These are phyloP conservation scores for Cydia strobilella DNA, from an alignment of 1,140 invertebrate genomes.

Conservation along the genomic window DNA sequence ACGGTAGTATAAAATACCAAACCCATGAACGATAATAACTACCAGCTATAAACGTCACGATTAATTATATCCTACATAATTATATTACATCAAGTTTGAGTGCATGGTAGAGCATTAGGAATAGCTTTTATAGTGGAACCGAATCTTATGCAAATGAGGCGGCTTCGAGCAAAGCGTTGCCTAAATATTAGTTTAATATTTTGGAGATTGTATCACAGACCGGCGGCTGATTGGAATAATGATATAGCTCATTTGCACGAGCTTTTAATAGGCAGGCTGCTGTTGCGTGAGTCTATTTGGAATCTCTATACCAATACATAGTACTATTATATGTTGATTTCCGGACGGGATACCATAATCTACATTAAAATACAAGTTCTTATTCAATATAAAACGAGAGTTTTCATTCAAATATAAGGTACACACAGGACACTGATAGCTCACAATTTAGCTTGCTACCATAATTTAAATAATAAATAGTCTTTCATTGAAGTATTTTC, in stretches of 20 bases:
- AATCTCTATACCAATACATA: too few species aligned
- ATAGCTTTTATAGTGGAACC: constrained; percentile 45
- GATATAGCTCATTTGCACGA: constrained; percentile 53
- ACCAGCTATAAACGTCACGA: constrained; percentile 18
- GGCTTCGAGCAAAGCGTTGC: constrained; percentile 77
- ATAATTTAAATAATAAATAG: too few species aligned
- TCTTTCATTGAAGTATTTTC: too few species aligned
- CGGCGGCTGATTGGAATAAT: constrained; percentile 43
- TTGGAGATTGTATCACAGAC: constrained; percentile 71
- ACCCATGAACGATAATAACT: constrained; percentile 11
- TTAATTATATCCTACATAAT: constrained; percentile 22
- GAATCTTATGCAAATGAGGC: constrained; percentile 78
- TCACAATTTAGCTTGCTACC: too few species aligned
- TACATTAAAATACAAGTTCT: too few species aligned
- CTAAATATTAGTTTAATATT: constrained; percentile 81
- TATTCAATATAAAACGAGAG: too few species aligned
- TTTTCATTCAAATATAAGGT: too few species aligned
- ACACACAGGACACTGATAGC: too few species aligned
- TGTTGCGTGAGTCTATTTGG: too few species aligned
- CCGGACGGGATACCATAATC: too few species aligned
- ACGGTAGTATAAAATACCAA: not conserved
- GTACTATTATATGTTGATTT: too few species aligned
- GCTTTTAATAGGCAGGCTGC: not conserved
- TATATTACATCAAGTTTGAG: constrained; percentile 19
- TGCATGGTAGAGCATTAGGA: not conserved